A percentile compares a stretch with the other conserved stretches of the same genome.
phyloP scores from a whole-genome alignment of 2,797 vertebrate genomes.

The Schizothorax lantsangensis region DNA sequence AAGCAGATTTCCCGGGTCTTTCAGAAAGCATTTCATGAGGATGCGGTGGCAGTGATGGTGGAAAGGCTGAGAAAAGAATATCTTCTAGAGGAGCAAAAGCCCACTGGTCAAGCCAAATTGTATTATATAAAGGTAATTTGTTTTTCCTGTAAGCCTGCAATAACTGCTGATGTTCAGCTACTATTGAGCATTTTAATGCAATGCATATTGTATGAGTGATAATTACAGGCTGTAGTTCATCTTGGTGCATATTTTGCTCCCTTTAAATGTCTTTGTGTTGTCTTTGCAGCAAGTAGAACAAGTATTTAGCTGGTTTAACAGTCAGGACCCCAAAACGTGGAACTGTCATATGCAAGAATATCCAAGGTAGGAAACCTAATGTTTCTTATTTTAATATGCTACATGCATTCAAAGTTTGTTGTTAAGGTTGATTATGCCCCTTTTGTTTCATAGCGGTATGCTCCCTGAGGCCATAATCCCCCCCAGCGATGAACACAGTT shows the following conservation, averaged over 20 bases:
- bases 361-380: slow-evolving; percentile 74
- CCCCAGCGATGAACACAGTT: slow-evolving; percentile 89
- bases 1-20: background rate
- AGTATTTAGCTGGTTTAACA: slow-evolving; percentile 85
- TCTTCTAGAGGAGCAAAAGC: slow-evolving; percentile 67
- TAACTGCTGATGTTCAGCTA: background rate
- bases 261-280: background rate
- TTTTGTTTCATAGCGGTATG: slow-evolving; percentile 76
- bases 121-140: slow-evolving; percentile 76
- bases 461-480: slow-evolving; percentile 89
- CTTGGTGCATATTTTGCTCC: background rate
- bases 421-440: background rate
- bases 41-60: slow-evolving; percentile 75
- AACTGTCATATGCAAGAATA: slow-evolving; percentile 75
- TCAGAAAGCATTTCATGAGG: slow-evolving; percentile 80
- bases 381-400: background rate
- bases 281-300: slow-evolving; percentile 80
- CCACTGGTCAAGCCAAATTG: slow-evolving; percentile 67
- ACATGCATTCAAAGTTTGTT: background rate
- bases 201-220: background rate
- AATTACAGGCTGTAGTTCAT: background rate
- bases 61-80: slow-evolving; percentile 72
- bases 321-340: slow-evolving; percentile 81
- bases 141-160: background rate
- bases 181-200: background rate